Percentiles rank a stretch among this genome's conserved stretches.
Evolutionary conservation across 2,888 invertebrate species (phyloP).

Genomic region (Sphinx pinastri): DNA sequence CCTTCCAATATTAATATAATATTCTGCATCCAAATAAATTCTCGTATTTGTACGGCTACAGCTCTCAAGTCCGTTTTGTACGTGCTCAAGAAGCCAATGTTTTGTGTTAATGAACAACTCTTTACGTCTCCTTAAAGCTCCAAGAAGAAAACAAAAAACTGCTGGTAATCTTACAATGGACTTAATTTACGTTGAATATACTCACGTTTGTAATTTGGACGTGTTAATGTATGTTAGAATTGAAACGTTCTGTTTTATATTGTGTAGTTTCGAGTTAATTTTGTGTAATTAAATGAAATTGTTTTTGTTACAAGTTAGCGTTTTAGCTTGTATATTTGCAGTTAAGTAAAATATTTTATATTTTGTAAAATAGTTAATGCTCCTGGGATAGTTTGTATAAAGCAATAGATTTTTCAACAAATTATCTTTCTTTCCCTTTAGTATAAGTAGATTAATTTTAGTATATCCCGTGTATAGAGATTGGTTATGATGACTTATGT

Average conservation of each 20-base stretch:
- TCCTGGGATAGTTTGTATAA: too few species aligned
- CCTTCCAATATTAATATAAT: constrained; percentile 16
- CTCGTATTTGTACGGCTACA: constrained; percentile 35
- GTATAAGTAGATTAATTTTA: too few species aligned
- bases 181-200: constrained; percentile 17
- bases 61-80: constrained; percentile 66
- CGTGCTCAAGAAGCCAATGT: constrained; percentile 67
- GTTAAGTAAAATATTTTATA: background rate
- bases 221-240: constrained; percentile 17
- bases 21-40: constrained; percentile 7
- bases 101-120: constrained; percentile 70
- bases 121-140: constrained; percentile 41
- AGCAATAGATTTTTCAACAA: too few species aligned
- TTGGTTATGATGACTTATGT: too few species aligned
- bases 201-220: constrained; percentile 15
- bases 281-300: background rate
- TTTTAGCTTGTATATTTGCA: background rate
- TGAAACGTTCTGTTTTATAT: constrained; percentile 15
- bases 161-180: constrained; percentile 17
- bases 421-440: too few species aligned
- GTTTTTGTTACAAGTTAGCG: background rate
- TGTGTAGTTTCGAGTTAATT: constrained; percentile 1
- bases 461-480: too few species aligned
- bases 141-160: constrained; percentile 21
- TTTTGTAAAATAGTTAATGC: too few species aligned